These are phyloP conservation scores for Digitonthophagus gazella DNA, from an alignment of 2,888 invertebrate species.

Conservation along the genomic window DNA sequence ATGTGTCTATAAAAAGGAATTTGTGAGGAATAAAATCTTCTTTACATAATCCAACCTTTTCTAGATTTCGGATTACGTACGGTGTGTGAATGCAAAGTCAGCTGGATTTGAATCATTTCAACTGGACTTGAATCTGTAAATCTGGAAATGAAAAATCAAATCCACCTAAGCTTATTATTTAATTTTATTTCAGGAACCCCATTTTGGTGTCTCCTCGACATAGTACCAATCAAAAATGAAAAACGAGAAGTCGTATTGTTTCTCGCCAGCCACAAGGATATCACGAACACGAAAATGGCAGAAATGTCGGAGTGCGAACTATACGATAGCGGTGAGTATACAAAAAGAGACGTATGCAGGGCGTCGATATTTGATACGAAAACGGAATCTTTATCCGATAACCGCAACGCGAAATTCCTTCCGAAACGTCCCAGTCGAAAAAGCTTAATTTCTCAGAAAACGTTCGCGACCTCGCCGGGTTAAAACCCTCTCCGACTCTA, in stretches of 20 bases:
- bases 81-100: background rate
- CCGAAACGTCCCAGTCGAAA: too few relatives aligned
- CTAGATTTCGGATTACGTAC: background rate
- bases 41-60: background rate
- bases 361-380: background rate
- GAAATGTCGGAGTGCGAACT: constrained; percentile 82
- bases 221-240: constrained; percentile 97
- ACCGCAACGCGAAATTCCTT: background rate
- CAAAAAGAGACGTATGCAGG: background rate
- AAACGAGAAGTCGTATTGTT: constrained; percentile 95
- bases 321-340: constrained; percentile 80
- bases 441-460: background rate
- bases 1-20: background rate
- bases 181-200: constrained; percentile 67
- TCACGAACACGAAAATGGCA: constrained; percentile 87
- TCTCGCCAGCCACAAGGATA: constrained; percentile 95
- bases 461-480: background rate
- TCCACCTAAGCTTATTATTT: too few relatives aligned
- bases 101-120: background rate
- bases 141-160: too few relatives aligned
- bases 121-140: background rate
- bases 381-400: background rate
- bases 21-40: background rate
- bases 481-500: background rate
- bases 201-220: constrained; percentile 95